Evolutionary conservation across 1,140 invertebrate species (phyloP), one percentile per base, ranked within the genome.

Genomic region (Diorhabda carinulata): DNA sequence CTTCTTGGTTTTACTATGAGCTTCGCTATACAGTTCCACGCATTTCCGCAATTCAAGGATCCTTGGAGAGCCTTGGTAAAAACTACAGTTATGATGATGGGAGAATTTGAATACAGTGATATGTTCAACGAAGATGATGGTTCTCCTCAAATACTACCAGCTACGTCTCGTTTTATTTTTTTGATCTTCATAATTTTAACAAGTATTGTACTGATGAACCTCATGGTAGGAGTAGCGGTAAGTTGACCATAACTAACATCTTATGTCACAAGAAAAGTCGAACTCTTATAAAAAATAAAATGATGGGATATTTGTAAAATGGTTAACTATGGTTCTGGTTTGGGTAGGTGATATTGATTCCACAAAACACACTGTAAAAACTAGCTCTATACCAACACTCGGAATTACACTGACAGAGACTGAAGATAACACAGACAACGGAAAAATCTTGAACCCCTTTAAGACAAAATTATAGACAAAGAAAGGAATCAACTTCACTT

Each of bases 151-250:
- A 61, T 68, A 6, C 58, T 74, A 52, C 64, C 68, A 4, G 61
- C 64, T 0, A 69, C 73, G 2, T 75, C 77, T 2, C 80, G 86
- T 58, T 68, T 88, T 6, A 82, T 89, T 8, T 89, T 89, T 72
- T 73, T 88, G 3, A 70, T 84, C 43, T 89, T 89, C 70, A 79
- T 87, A 3, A 82, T 89, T 52, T 75, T 88, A n/a, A 85, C 84
- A n/a, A 85, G 86, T 56, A 87, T 89, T 58, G 87, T 88, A 3
- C 77, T 89, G 9, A 87, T 87, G 84, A 87, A 88, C 74, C 75
- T 88, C 52, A 83, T 88, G 79, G 84, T 88, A 5, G 88, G 87
- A 72, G 81, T 89, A 45, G 87, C 87, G 45, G 87, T 88, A 9
- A 64, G 63, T 57, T 3, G 6, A 25, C 25, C 25, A 25, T 25